A percentile compares a stretch with the other conserved stretches of the same genome.
Evolutionary conservation across 2,113 vertebrate species (phyloP).

Genomic region (Phaethon lepturus): DNA sequence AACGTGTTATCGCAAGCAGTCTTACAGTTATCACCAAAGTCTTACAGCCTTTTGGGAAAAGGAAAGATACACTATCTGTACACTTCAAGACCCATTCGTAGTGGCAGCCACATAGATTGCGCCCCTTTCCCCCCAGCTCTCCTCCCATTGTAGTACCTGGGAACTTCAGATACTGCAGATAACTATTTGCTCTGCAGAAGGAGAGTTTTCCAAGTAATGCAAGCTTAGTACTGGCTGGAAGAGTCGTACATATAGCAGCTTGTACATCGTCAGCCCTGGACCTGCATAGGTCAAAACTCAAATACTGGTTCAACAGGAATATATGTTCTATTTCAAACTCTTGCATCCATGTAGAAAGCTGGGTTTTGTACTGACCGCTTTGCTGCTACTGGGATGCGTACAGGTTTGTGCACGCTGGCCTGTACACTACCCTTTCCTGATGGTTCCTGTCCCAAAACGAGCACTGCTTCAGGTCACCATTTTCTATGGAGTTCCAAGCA

Average conservation of each 20-base stretch:
- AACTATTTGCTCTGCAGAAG: background rate
- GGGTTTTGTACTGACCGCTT: background rate
- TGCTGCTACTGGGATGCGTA: background rate
- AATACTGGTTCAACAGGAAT: background rate
- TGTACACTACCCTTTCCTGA: background rate
- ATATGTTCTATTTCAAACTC: background rate
- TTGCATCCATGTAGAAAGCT: background rate
- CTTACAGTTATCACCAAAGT: background rate
- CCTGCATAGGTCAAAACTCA: background rate
- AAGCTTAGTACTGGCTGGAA: background rate
- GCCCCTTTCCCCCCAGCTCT: background rate
- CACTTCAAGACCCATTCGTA: background rate
- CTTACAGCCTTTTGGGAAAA: slow-evolving; percentile 29
- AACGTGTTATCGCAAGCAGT: background rate
- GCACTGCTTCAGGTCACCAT: background rate
- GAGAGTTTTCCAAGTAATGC: background rate
- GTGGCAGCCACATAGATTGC: background rate
- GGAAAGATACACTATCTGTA: background rate
- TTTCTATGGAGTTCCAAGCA: background rate
- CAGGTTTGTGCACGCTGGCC: background rate
- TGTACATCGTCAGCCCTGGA: background rate
- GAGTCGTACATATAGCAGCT: background rate
- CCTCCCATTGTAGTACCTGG: background rate
- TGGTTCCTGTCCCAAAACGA: background rate
- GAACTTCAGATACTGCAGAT: background rate